Evolutionary conservation across 2,888 invertebrate species (phyloP), one percentile per base, ranked within the genome.

Genomic region (Marronus borbonicus): DNA sequence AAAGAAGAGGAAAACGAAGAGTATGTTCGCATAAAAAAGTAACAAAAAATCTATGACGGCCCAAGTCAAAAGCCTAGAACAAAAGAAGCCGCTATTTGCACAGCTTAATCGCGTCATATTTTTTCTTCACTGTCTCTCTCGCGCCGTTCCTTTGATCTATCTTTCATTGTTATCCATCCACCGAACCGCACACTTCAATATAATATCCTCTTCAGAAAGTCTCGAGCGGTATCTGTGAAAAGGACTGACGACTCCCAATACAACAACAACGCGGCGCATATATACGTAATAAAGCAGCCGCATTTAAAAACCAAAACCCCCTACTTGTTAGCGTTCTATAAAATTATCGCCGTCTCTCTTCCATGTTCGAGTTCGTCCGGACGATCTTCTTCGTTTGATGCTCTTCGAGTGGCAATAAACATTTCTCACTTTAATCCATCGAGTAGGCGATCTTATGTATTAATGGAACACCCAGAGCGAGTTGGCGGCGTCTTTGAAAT

Each of bases 401-500:
- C 75, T 68, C 44, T 49, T 72, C 72, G 72, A 72, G 72, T 72
- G 72, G 72, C 72, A 72, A 72, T 72, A 72, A 72, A 72, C 58
- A 72, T 72, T 60, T 80, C 74, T 79, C 78, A 64, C 77, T 64
- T 36, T 70, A 58, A 77, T 50, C 70, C 62, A 77, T 80, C 74
- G 78, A 78, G 86, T 87, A 86, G 87, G 86, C 87, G 87, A 86
- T 84, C 84, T 84, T 84, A 58, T 85, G 85, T 86, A 72, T 86
- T 87, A 86, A 86, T 85, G 87, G 88, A 88, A 88, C 88, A 88
- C 88, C 88, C 88, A 88, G 86, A 87, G 87, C 86, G 88, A 84
- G 86, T 85, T 85, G 87, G 86, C 87, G 87, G 87, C 84, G 82
- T 84, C 87, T 88, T 88, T 88, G 87, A 87, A 85, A 86, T 84